These are phyloP conservation scores for Sus cebifrons DNA, from an alignment of 2,797 vertebrate species.

Conservation along the genomic window DNA sequence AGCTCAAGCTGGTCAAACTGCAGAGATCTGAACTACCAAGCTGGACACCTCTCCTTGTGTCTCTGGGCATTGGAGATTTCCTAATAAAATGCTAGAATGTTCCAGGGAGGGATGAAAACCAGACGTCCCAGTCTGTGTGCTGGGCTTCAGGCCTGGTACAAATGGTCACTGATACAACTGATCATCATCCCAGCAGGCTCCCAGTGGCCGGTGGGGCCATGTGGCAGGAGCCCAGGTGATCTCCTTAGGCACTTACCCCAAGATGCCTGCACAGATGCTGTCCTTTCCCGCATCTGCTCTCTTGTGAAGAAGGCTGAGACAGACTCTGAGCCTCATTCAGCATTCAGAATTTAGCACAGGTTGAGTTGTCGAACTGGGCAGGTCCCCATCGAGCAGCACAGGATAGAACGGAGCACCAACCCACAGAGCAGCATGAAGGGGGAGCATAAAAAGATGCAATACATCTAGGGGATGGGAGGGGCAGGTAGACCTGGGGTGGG, in stretches of 20 bases:
- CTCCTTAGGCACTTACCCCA: not conserved
- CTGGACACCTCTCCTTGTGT: not conserved
- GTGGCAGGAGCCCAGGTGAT: not conserved
- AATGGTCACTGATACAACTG: too few relatives aligned
- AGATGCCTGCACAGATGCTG: not conserved
- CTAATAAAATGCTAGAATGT: not conserved
- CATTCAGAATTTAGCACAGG: not conserved
- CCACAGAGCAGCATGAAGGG: not conserved
- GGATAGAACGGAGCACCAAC: not conserved
- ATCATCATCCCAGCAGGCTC: not conserved
- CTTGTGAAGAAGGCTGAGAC: not conserved
- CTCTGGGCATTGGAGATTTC: not conserved
- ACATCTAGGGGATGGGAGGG: not conserved
- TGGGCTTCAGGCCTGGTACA: not conserved
- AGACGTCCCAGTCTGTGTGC: not conserved
- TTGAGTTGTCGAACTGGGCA: not conserved
- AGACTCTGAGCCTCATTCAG: not conserved
- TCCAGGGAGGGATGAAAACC: not conserved
- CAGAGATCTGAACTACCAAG: not conserved
- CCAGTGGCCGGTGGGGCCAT: not conserved
- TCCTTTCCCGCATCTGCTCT: not conserved
- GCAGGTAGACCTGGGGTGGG: rapidly evolving
- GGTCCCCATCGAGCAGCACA: not conserved
- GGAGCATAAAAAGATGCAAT: not conserved
- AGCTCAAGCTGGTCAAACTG: not conserved